Base-by-base conservation (phyloP, 2,888 invertebrate genomes). In the Pasiphila rectangulata region DNA sequence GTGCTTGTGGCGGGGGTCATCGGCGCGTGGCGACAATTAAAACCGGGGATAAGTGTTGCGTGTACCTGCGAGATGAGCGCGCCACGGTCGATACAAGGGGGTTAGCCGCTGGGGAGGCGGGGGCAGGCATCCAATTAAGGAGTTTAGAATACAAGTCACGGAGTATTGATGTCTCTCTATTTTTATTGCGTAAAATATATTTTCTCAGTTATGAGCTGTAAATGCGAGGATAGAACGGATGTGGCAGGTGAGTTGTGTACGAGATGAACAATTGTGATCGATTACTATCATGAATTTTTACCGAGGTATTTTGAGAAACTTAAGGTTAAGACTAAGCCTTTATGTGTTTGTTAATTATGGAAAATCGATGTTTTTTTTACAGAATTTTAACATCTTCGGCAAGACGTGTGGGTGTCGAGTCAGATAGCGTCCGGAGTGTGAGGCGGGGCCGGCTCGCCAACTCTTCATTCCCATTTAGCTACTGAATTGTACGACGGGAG, bases 1-100 rank as follows among this genome's bases (percentile, higher is more conserved):
- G 25, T 44, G 52, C 38, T 51, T 56, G 61, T 67, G 66, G 67
- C 64, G 64, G 63, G 77, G 83, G 82, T 84, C 83, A 83, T 80
- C 83, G 77, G 80, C 76, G 85, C 83, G 81, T 84, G 79, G 83
- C 83, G 85, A 85, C 87, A 87, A 87, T 86, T 86, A 86, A 85
- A 85, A 82, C 81, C 75, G 80, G 84, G n/a, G 86, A 86, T 84
- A 85, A 87, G 85, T 85, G 83, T 84, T 85, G 83, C 81, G 83
- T 85, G 74, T 85, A 85, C 87, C 85, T 85, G 85, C 72, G 85
- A 81, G 85, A 86, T 84, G 85, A 84, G 83, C 79, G 78, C 79
- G 83, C 78, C 68, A 72, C 84, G 85, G 85, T 86, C 86, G 86
- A 86, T 86, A 86, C 67, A 68, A 71, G 79, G 76, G 66, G 70